phyloP scores from a whole-genome alignment of 2,888 invertebrate species.

The Drosophila imparisetae region DNA sequence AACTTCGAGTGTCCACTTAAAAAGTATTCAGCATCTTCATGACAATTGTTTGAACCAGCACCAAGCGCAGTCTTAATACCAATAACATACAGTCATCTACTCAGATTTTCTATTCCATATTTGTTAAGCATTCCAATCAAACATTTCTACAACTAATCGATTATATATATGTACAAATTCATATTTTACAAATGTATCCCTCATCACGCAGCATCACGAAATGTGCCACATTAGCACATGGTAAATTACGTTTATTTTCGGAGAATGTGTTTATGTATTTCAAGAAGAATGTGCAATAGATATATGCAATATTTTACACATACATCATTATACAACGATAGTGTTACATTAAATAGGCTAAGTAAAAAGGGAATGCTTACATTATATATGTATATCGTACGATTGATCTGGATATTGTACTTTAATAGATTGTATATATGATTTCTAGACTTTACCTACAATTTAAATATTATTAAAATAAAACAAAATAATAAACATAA shows the following conservation, averaged over 20 bases:
- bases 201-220: background rate
- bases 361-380: background rate
- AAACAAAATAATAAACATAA: slow-evolving; percentile 1
- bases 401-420: slow-evolving; percentile 30
- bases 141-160: slow-evolving; percentile 17
- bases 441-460: background rate
- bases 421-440: slow-evolving; percentile 28
- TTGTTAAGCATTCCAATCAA: slow-evolving; percentile 62
- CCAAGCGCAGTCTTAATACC: slow-evolving; percentile 33
- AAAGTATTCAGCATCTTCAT: slow-evolving; percentile 54
- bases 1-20: slow-evolving; percentile 59
- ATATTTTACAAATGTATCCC: slow-evolving; percentile 5
- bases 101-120: slow-evolving; percentile 49
- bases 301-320: background rate
- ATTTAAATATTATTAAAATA: slow-evolving; percentile 7
- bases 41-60: slow-evolving; percentile 41
- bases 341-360: slow-evolving; percentile 8
- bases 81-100: slow-evolving; percentile 35
- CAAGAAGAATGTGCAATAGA: slow-evolving; percentile 5
- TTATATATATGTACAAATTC: slow-evolving; percentile 16
- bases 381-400: background rate
- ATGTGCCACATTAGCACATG: slow-evolving; percentile 8
- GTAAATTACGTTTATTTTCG: slow-evolving; percentile 31
- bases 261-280: slow-evolving; percentile 35
- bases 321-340: slow-evolving; percentile 10